These are phyloP conservation scores for Empidonax traillii DNA, from an alignment of 2,113 vertebrate species.

Conservation along the genomic window DNA sequence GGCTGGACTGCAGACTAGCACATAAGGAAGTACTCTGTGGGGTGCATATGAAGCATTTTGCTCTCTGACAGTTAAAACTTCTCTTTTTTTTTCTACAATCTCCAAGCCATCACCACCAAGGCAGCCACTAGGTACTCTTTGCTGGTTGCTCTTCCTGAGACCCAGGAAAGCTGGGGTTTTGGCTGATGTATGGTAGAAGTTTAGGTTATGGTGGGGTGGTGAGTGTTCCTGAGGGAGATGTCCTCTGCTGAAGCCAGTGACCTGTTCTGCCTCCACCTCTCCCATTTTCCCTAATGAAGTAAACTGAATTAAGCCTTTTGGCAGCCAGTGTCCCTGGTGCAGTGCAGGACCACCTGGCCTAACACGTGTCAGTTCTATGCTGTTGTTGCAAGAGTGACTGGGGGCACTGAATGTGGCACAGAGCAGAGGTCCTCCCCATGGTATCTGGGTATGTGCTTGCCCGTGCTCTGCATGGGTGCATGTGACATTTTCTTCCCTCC, in stretches of 20 bases:
- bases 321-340: not conserved
- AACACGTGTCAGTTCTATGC: accelerated
- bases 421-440: not conserved
- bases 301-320: not conserved
- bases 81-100: not conserved
- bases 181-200: not conserved
- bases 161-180: not conserved
- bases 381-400: not conserved
- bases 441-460: not conserved
- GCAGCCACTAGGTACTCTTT: not conserved
- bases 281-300: accelerated
- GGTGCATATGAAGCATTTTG: not conserved
- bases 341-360: not conserved
- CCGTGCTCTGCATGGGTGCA: not conserved
- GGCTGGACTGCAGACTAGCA: not conserved
- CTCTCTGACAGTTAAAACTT: not conserved
- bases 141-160: not conserved
- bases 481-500: not conserved
- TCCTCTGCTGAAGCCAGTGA: not conserved
- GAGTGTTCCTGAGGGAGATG: not conserved
- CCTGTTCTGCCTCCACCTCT: not conserved
- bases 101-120: not conserved
- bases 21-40: accelerated
- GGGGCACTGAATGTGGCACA: not conserved
- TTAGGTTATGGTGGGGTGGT: accelerated